Conservation (phyloP, 1,140 invertebrate species). For the Sycophaga agraensis region DNA sequence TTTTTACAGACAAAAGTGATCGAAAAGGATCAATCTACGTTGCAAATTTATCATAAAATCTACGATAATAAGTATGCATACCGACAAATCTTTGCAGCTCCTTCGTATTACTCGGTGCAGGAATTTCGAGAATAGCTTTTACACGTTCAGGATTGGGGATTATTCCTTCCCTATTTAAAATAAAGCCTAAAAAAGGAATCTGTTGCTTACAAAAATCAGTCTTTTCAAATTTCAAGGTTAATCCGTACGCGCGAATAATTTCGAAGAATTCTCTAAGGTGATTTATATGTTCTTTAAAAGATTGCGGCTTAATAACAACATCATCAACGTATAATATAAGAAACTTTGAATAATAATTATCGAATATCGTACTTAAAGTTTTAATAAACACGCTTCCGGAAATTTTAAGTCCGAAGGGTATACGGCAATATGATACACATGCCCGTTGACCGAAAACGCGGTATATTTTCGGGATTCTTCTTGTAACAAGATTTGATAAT, state of each 20-base stretch:
- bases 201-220: not conserved
- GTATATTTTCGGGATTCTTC: conserved; percentile 10
- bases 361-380: not conserved
- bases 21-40: not conserved
- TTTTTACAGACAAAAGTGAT: not conserved
- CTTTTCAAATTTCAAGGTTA: conserved; percentile 1
- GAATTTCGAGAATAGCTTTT: not conserved
- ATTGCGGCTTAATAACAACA: too few relatives aligned
- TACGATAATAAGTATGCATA: not conserved
- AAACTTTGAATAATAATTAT: not conserved
- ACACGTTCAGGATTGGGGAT: not conserved
- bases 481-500: not conserved
- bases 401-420: conserved; percentile 3
- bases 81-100: not conserved
- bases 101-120: not conserved
- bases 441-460: not conserved
- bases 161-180: not conserved
- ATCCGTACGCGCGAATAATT: not conserved
- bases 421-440: not conserved
- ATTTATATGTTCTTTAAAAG: not conserved
- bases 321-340: not conserved
- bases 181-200: not conserved
- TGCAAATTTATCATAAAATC: too few relatives aligned
- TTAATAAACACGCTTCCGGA: not conserved
- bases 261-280: not conserved